phyloP scores from a whole-genome alignment of 2,888 invertebrate genomes.

The Scrobipalpa atriplicella region DNA sequence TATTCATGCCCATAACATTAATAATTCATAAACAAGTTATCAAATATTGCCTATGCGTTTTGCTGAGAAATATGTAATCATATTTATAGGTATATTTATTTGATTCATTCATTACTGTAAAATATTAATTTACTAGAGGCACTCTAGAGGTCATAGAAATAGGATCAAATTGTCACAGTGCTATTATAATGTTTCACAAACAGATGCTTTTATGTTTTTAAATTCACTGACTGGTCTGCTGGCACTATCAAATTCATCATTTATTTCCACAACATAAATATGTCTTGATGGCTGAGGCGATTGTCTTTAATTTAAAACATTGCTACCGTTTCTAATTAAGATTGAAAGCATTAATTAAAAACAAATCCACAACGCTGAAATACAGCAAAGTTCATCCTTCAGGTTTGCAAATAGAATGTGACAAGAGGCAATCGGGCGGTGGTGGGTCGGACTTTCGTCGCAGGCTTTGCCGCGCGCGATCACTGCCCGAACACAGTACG shows the following conservation, averaged over 20 bases:
- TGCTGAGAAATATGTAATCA: background rate
- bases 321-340: background rate
- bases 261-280: background rate
- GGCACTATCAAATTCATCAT: background rate
- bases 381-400: constrained; percentile 15
- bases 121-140: too few species aligned
- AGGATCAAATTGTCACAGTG: too few species aligned
- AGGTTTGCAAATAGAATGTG: constrained; percentile 18
- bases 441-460: constrained; percentile 39
- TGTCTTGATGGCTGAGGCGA: background rate
- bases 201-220: too few species aligned
- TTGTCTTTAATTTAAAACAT: background rate
- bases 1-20: background rate
- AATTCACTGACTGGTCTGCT: too few species aligned
- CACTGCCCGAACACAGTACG: constrained; percentile 54
- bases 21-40: constrained; percentile 3
- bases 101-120: too few species aligned
- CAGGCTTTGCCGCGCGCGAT: constrained; percentile 58
- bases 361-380: constrained; percentile 6
- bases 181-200: too few species aligned
- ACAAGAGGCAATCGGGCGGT: constrained; percentile 16
- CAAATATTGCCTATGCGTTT: background rate
- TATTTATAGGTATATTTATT: background rate
- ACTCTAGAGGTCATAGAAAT: too few species aligned
- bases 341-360: background rate